Evolutionary conservation across 2,888 invertebrate species (phyloP).

Genomic region (Drosophila borealis): DNA sequence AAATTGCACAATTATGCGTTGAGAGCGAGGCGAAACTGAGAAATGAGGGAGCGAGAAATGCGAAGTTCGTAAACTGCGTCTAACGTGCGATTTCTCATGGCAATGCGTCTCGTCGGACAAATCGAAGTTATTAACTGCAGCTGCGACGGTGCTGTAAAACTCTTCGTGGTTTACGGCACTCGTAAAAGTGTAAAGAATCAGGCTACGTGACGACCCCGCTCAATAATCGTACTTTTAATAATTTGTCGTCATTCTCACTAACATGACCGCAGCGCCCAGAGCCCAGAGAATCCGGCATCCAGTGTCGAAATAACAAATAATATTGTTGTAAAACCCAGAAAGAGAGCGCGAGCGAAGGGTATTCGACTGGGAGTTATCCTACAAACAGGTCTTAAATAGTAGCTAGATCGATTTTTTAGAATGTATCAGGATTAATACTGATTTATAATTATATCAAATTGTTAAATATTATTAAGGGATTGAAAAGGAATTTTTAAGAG

Average conservation of each 20-base stretch:
- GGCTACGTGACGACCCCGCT: conserved; percentile 42
- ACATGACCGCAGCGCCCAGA: conserved; percentile 24
- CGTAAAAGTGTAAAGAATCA: conserved; percentile 43
- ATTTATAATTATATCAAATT: no score
- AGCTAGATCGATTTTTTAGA: no score
- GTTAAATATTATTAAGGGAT: no score
- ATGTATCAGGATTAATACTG: no score
- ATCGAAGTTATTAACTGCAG: conserved; percentile 76
- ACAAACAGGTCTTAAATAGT: not conserved
- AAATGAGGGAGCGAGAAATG: not conserved
- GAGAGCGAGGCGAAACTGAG: not conserved
- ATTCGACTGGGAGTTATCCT: not conserved
- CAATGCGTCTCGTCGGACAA: conserved; percentile 31
- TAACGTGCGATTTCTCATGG: conserved; percentile 29
- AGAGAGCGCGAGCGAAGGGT: no score
- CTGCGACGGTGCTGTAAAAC: conserved; percentile 47
- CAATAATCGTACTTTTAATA: conserved; percentile 15
- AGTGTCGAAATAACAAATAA: conserved; percentile 59
- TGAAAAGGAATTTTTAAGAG: no score
- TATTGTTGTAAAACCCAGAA: conserved; percentile 24
- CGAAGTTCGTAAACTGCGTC: conserved; percentile 33
- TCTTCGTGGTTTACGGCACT: conserved; percentile 26
- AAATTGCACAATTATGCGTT: conserved; percentile 63
- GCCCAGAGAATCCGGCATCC: conserved; percentile 24
- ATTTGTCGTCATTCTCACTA: conserved; percentile 46